Percentiles rank a stretch among this genome's conserved stretches.
phyloP scores from a whole-genome alignment of 2,888 invertebrate species.

The Amphipyra berbera region DNA sequence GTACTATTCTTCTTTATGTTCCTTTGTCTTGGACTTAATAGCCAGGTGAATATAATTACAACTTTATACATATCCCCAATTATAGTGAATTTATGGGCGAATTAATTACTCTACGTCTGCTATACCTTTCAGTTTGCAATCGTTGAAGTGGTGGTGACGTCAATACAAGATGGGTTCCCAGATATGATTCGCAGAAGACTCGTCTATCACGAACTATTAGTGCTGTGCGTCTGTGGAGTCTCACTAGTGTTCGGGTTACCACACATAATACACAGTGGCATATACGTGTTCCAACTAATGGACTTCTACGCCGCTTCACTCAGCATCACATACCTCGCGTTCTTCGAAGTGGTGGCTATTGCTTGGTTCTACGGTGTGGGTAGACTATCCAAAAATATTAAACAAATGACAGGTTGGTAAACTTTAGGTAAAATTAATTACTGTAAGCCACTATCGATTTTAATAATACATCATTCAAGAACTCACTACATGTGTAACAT shows the following conservation, averaged over 20 bases:
- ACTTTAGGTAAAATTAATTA: background rate
- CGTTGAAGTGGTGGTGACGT: constrained; percentile 98
- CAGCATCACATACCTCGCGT: constrained; percentile 97
- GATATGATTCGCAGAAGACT: constrained; percentile 95
- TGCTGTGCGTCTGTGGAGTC: constrained; percentile 94
- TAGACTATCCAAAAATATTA: constrained; percentile 94
- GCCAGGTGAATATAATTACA: constrained; percentile 91
- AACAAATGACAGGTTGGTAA: constrained; percentile 95
- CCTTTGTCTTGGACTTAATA: constrained; percentile 96
- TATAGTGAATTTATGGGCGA: constrained; percentile 5
- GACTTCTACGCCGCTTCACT: constrained; percentile 98
- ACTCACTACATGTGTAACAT: no score
- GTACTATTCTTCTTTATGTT: constrained; percentile 97
- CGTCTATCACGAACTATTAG: constrained; percentile 96
- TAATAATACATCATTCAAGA: no score
- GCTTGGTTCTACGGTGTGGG: constrained; percentile 97
- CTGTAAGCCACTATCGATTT: background rate
- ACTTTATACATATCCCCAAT: background rate
- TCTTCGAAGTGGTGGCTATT: constrained; percentile 97
- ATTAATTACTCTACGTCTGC: constrained; percentile 24
- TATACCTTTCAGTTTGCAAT: constrained; percentile 94
- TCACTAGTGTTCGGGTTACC: constrained; percentile 96
- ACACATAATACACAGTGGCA: constrained; percentile 96
- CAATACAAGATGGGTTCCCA: constrained; percentile 97
- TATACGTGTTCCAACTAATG: constrained; percentile 97